A percentile compares a stretch with the other conserved stretches of the same genome.
Evolutionary conservation across 1,140 invertebrate species (phyloP).

Genomic region (Euura saliciscinereae): DNA sequence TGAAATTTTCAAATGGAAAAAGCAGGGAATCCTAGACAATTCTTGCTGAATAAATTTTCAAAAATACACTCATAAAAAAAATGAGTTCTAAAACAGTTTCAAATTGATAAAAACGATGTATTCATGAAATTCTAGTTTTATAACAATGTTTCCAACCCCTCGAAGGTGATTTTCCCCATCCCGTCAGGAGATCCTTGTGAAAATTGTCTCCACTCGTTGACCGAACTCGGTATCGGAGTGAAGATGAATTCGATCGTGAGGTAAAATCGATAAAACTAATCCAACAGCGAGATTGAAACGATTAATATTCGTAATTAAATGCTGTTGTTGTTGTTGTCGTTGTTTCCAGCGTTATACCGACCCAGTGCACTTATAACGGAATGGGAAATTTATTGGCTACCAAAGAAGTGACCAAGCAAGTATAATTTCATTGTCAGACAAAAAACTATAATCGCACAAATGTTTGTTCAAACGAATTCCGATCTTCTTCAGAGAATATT

Average conservation of each 20-base stretch:
- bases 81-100: not conserved
- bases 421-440: conserved; percentile 21
- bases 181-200: conserved; percentile 72
- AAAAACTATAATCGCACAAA: conserved; percentile 17
- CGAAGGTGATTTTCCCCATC: conserved; percentile 70
- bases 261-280: conserved; percentile 48
- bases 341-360: conserved; percentile 52
- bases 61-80: not conserved
- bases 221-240: conserved; percentile 72
- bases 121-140: not conserved
- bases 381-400: conserved; percentile 24
- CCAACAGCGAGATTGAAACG: too few species aligned
- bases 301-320: too few species aligned
- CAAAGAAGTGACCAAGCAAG: not conserved
- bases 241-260: conserved; percentile 74
- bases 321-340: not conserved
- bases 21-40: too few species aligned
- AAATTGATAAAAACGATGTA: too few species aligned
- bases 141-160: conserved; percentile 10
- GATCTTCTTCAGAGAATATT: conserved; percentile 44
- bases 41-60: too few species aligned
- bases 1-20: too few species aligned
- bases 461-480: conserved; percentile 24
- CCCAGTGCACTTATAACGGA: conserved; percentile 52
- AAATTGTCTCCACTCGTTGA: conserved; percentile 73